These are phyloP conservation scores for Knipowitschia caucasica DNA, from an alignment of 2,797 vertebrate genomes.

Conservation along the genomic window DNA sequence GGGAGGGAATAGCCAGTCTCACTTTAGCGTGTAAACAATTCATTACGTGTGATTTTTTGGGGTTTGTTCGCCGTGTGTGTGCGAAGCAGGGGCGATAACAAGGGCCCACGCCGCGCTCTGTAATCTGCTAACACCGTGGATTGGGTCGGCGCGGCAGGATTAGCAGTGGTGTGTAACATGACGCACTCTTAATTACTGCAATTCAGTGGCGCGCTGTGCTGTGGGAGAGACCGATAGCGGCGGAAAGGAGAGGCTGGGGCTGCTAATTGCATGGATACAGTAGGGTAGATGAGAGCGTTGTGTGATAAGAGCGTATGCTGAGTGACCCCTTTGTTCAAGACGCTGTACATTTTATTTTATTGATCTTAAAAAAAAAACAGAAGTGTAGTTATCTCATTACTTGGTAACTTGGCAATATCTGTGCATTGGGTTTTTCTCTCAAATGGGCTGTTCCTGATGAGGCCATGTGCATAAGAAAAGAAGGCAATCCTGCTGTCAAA, in stretches of 20 bases:
- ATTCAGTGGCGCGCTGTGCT: constrained; percentile 43
- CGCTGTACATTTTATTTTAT: background rate
- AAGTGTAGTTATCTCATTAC: too few species aligned
- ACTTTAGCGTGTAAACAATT: constrained; percentile 56
- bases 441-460: too few species aligned
- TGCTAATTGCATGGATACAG: constrained; percentile 43
- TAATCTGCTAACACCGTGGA: constrained; percentile 67
- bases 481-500: too few species aligned
- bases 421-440: too few species aligned
- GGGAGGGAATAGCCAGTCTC: constrained; percentile 22
- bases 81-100: constrained; percentile 34
- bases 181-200: constrained; percentile 69
- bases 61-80: background rate
- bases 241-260: background rate
- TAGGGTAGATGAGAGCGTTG: constrained; percentile 20
- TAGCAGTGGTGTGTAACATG: constrained; percentile 64
- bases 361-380: too few species aligned
- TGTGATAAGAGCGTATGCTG: constrained; percentile 1
- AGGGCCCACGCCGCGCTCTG: constrained; percentile 51
- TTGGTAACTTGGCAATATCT: too few species aligned
- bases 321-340: too few species aligned
- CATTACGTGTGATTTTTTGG: constrained; percentile 32
- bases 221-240: constrained; percentile 20
- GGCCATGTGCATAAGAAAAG: too few species aligned
- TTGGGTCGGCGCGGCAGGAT: constrained; percentile 62